Conservation (phyloP, 2,888 invertebrate genomes). For the Drosophila setosimentum region DNA sequence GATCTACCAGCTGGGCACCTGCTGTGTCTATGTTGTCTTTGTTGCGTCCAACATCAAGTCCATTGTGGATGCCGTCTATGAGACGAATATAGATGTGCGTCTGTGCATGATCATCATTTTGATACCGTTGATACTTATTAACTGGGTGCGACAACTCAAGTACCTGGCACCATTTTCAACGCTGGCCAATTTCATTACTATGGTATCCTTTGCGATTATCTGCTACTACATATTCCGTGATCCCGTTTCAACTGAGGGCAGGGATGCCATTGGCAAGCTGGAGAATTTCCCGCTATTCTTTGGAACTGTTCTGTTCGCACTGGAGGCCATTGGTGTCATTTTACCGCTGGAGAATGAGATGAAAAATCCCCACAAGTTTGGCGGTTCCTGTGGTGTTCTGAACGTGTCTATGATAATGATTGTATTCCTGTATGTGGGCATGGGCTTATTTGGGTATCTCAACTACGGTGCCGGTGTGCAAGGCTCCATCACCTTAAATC, state of each 20-base stretch:
- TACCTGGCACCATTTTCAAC: conserved; percentile 95
- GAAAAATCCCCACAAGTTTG: conserved; percentile 93
- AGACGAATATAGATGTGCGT: conserved; percentile 86
- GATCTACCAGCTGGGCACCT: conserved; percentile 97
- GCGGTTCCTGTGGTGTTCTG: conserved; percentile 92
- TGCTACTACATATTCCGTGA: conserved; percentile 93
- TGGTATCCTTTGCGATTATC: conserved; percentile 93
- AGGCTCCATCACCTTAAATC: conserved; percentile 95
- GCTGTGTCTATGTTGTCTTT: conserved; percentile 98
- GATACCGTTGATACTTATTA: conserved; percentile 91
- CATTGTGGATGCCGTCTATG: conserved; percentile 87
- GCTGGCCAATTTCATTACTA: conserved; percentile 93
- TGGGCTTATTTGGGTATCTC: conserved; percentile 96
- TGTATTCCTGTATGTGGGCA: conserved; percentile 92
- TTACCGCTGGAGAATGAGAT: conserved; percentile 95
- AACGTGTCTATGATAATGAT: conserved; percentile 94
- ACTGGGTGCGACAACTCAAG: conserved; percentile 92
- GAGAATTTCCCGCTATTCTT: conserved; percentile 95
- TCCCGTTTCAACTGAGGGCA: conserved; percentile 88
- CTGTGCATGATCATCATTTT: conserved; percentile 91
- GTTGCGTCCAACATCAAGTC: conserved; percentile 93
- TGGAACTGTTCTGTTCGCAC: conserved; percentile 97
- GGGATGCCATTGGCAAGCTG: conserved; percentile 88
- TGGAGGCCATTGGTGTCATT: conserved; percentile 98
- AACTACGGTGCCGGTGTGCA: conserved; percentile 90